A percentile compares a stretch with the other conserved stretches of the same genome.
These are phyloP conservation scores for Pimpla rufipes DNA, from an alignment of 2,888 invertebrate genomes.

Conservation along the genomic window DNA sequence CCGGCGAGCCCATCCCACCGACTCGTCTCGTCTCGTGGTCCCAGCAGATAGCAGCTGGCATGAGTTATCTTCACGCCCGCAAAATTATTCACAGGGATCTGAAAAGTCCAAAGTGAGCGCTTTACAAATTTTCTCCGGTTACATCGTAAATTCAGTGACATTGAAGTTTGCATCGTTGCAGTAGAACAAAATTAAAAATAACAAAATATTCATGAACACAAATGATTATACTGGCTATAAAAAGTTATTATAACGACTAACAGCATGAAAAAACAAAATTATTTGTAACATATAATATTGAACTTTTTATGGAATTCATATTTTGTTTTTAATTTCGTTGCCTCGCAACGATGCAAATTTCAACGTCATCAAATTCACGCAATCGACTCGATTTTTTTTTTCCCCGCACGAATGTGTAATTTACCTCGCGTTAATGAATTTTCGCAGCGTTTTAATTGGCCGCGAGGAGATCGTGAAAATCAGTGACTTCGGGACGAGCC, in stretches of 20 bases:
- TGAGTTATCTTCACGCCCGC: constrained; percentile 97
- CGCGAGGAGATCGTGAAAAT: constrained; percentile 95
- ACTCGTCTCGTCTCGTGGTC: constrained; percentile 96
- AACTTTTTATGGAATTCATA: too few relatives aligned
- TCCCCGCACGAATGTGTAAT: not conserved
- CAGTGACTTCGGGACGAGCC: constrained; percentile 98
- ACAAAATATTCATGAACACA: too few relatives aligned
- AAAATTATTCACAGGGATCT: constrained; percentile 99
- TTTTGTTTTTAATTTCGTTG: too few relatives aligned
- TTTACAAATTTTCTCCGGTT: not conserved
- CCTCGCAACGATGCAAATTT: too few relatives aligned
- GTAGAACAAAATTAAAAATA: too few relatives aligned
- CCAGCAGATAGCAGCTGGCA: constrained; percentile 97
- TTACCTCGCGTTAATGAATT: constrained; percentile 16
- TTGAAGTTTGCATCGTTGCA: too few relatives aligned
- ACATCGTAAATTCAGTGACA: not conserved
- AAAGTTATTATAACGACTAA: too few relatives aligned
- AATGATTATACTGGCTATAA: too few relatives aligned
- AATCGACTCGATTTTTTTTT: constrained; percentile 34
- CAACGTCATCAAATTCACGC: too few relatives aligned
- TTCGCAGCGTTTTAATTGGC: constrained; percentile 92
- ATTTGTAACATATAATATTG: too few relatives aligned
- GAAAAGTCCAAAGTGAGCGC: constrained; percentile 99
- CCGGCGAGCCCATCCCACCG: constrained; percentile 94
- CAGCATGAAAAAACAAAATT: too few relatives aligned